Evolutionary conservation across 2,113 vertebrate genomes (phyloP).

Genomic region (Poicephalus gulielmi): DNA sequence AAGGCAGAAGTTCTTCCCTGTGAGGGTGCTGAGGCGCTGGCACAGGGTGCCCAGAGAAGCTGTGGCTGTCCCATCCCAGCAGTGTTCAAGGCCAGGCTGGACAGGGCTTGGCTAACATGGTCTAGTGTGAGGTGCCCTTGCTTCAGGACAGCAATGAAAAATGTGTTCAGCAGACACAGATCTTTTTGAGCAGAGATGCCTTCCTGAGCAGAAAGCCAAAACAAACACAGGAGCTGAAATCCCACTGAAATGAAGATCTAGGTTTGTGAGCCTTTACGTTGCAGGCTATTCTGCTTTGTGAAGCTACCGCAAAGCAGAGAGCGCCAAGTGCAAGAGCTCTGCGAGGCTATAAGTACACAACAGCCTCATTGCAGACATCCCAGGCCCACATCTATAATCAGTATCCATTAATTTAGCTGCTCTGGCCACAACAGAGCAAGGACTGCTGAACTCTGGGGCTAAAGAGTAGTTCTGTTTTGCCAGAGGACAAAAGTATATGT

Average conservation of each 20-base stretch:
- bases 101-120: background rate
- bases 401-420: background rate
- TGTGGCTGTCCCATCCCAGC: background rate
- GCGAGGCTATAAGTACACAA: background rate
- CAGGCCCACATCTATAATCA: background rate
- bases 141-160: background rate
- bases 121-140: background rate
- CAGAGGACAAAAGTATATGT: fast-evolving
- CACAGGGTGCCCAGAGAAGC: too few species aligned
- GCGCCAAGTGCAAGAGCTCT: background rate
- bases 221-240: background rate
- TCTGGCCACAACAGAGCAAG: background rate
- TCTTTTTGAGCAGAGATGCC: background rate
- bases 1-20: too few species aligned
- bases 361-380: background rate
- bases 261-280: background rate
- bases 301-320: background rate
- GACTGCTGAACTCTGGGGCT: background rate
- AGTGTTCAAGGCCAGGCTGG: background rate
- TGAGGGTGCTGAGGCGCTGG: too few species aligned
- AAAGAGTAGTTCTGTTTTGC: background rate
- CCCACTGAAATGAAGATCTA: background rate
- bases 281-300: background rate
- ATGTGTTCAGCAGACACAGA: background rate
- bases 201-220: background rate